Base-by-base conservation (phyloP, 1,140 invertebrate genomes). In the Kradibia gibbosae region DNA sequence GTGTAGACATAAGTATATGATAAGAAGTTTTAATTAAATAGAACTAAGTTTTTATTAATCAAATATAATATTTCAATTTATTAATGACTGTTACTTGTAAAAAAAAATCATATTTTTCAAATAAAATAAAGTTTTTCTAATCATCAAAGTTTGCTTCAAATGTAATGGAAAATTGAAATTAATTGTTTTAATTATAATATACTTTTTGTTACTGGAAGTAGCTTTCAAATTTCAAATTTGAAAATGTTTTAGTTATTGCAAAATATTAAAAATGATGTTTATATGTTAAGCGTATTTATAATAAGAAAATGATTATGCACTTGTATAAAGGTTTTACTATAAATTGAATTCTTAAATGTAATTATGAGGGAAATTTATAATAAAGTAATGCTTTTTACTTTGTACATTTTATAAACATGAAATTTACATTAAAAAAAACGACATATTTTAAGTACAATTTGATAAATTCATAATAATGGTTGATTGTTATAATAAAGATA, bases 381-480 rank as follows among this genome's bases (percentile, higher is more conserved):
- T 72, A 78, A 78, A 65, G 74, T n/a, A 80, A 62, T 28, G 48
- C 53, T 74, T 39, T 74, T 65, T 81, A 70, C 36, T 75, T 67
- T 75, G 72, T 81, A 81, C 71, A 75, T 75, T 79, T 78, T 71
- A 78, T 82, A 22, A 82, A 77, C 78, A 84, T 82, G n/a, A 70
- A 75, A 75, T 79, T 82, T 82, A 78, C 70, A 83, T 76, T 60
- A 81, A 82, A 81, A 83, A n/a, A 82, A 78, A 81, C 17, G 28
- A 78, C 75, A 39, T 39, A n/a, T 48, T 28, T 31, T 77, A 83
- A 72, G 55, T 80, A 82, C 81, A 82, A 82, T 83, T 75, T 80
- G n/a, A 84, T 85, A 84, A 82, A 83, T 80, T 82, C 70, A 83
- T 45, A 73, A 79, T 78, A 75, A 45, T 34, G 65, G 8, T 28